Base-by-base conservation (phyloP, 2,113 vertebrate species). In the Emydura subglobosa region DNA sequence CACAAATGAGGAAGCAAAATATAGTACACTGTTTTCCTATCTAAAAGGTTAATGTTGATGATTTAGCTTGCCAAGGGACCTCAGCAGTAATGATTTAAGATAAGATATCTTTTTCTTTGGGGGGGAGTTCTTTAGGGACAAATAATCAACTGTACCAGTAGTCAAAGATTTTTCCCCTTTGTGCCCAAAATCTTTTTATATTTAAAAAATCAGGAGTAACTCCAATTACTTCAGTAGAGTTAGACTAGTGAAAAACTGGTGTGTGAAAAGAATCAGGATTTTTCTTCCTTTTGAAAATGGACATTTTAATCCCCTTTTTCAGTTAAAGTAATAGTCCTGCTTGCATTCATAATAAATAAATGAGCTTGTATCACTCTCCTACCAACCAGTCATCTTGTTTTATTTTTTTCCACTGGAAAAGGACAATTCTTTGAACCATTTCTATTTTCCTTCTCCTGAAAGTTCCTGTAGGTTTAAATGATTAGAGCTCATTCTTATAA, bases 1-100 rank as follows among this genome's bases (percentile, higher is more conserved):
- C 22, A 39, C 16, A 59, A 0, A 0, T 59, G 51, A n/a, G n/a
- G 65, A 85, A 74, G 44, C 27, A 39, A 50, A 84, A 47, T 14
- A 50, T 7, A 85, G 78, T 10, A 85, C 5, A 44, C 3, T 50
- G 14, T 51, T 65, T 49, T 5, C 90, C 5, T 29, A 59, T 25
- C 16, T 51, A 49, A 88, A 83, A 17, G 2, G 17, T 72, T 89
- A 82, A 83, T 10, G 47, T 44, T 29, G 4, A 2, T 19, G 2
- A 74, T 76, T 68, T 83, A 61, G 24, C 31, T 10, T 39, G 7
- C 34, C 9, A n/a, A 90, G 25, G 10, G 12, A 94, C 88, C 51
- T 1, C 47, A 2, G 5, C 11, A 24, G 57, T 59, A 61, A 47
- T 27, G 51, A 51, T 42, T 50, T 55, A 44, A 24, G 21, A 78